Conservation (phyloP, 2,888 invertebrate species). For the Rhagonycha lutea region DNA sequence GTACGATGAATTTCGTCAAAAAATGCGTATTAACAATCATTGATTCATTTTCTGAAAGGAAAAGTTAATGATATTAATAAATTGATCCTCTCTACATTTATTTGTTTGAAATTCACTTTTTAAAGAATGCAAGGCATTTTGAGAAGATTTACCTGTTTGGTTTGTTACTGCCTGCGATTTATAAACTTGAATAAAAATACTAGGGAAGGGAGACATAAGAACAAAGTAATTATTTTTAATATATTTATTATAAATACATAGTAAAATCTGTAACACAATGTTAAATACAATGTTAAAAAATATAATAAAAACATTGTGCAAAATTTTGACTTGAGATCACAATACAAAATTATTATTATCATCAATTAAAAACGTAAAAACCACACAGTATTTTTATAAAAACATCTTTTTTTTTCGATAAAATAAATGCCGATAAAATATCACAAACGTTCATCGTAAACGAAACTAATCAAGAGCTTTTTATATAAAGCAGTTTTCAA, state of each 20-base stretch:
- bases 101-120: no score
- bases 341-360: constrained; percentile 29
- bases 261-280: constrained; percentile 47
- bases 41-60: no score
- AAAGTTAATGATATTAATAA: no score
- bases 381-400: constrained; percentile 17
- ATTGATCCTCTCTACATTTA: no score
- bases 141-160: no score
- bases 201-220: background rate
- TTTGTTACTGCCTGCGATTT: no score
- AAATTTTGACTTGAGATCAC: constrained; percentile 33
- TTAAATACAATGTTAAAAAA: constrained; percentile 29
- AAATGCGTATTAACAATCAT: no score
- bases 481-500: constrained; percentile 14
- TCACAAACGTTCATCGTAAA: constrained; percentile 34
- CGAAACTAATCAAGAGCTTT: constrained; percentile 17
- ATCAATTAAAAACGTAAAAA: constrained; percentile 21
- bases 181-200: background rate
- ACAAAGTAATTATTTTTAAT: constrained; percentile 38
- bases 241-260: constrained; percentile 54
- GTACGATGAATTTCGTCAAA: no score
- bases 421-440: constrained; percentile 38
- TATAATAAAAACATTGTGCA: constrained; percentile 34
- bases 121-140: no score
- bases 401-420: constrained; percentile 18